Conservation (phyloP, 2,888 invertebrate genomes). For the Noctua janthina region DNA sequence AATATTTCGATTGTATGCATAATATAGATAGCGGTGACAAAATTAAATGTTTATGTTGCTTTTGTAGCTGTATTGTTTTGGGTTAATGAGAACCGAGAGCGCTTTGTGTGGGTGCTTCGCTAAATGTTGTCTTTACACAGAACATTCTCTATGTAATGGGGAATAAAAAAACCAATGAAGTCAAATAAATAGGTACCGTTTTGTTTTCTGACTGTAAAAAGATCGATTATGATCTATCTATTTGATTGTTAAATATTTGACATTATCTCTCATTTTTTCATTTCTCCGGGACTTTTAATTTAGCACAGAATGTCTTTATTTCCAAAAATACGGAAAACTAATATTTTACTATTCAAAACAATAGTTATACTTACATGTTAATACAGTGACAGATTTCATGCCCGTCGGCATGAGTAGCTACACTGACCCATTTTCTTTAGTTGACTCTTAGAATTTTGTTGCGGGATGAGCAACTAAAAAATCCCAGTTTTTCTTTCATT, state of each 20-base stretch:
- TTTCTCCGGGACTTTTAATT: neutral
- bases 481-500: slow-evolving; percentile 16
- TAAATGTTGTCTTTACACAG: neutral
- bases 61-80: slow-evolving; percentile 22
- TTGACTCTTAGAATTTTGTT: slow-evolving; percentile 38
- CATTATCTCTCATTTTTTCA: neutral
- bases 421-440: slow-evolving; percentile 40
- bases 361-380: neutral
- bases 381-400: slow-evolving; percentile 16
- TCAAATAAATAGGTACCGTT: neutral
- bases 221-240: neutral
- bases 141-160: neutral
- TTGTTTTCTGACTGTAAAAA: neutral
- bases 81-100: slow-evolving; percentile 7
- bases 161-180: neutral
- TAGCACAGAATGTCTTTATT: neutral
- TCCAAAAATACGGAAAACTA: neutral
- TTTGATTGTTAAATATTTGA: neutral
- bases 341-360: neutral
- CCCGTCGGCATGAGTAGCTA: slow-evolving; percentile 19
- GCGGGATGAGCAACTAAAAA: slow-evolving; percentile 38
- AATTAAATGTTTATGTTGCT: slow-evolving; percentile 40
- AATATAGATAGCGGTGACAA: slow-evolving; percentile 42
- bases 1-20: slow-evolving; percentile 50
- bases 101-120: neutral